Evolutionary conservation across 1,140 invertebrate species (phyloP).

Genomic region (Lordiphosa stackelbergi): DNA sequence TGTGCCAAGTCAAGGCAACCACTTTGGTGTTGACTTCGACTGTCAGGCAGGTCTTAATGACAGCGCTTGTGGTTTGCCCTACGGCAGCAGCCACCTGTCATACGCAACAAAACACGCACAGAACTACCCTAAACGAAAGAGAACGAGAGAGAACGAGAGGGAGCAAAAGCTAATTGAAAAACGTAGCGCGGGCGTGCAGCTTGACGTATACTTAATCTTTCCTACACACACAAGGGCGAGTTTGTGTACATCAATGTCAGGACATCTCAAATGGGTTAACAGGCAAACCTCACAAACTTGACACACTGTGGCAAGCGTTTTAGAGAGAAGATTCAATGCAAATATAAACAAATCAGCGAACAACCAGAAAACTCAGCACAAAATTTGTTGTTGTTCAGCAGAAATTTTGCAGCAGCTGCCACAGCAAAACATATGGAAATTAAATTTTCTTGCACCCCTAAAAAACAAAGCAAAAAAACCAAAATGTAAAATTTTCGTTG

Average conservation of each 20-base stretch:
- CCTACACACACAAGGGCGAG: slow-evolving; percentile 1
- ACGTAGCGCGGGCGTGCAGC: slow-evolving; percentile 44
- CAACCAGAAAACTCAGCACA: slow-evolving; percentile 40
- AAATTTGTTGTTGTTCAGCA: slow-evolving; percentile 54
- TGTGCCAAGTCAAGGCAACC: slow-evolving; percentile 12
- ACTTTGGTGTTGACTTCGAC: slow-evolving; percentile 8
- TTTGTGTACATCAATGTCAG: slow-evolving; percentile 34
- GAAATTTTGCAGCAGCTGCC: slow-evolving; percentile 31
- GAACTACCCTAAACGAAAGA: slow-evolving; percentile 2
- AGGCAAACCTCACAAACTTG: slow-evolving; percentile 54
- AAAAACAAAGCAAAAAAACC: slow-evolving; percentile 15
- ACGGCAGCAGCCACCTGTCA: slow-evolving; percentile 20
- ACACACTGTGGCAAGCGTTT: slow-evolving; percentile 58
- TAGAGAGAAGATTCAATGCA: slow-evolving; percentile 66
- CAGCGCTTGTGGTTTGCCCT: slow-evolving; percentile 10
- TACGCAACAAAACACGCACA: slow-evolving; percentile 33
- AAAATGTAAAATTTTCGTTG: slow-evolving; percentile 49
- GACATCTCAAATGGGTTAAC: slow-evolving; percentile 69
- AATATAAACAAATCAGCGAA: slow-evolving; percentile 71
- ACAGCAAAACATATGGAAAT: slow-evolving; percentile 55
- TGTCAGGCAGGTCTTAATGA: slow-evolving; percentile 13
- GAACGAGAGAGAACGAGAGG: neutral
- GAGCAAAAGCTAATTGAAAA: slow-evolving; percentile 53
- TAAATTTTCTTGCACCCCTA: slow-evolving; percentile 51
- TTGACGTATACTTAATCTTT: slow-evolving; percentile 66